Percentiles rank a stretch among this genome's conserved stretches.
phyloP scores from a whole-genome alignment of 2,797 vertebrate genomes.

The Oreochromis mossambicus region DNA sequence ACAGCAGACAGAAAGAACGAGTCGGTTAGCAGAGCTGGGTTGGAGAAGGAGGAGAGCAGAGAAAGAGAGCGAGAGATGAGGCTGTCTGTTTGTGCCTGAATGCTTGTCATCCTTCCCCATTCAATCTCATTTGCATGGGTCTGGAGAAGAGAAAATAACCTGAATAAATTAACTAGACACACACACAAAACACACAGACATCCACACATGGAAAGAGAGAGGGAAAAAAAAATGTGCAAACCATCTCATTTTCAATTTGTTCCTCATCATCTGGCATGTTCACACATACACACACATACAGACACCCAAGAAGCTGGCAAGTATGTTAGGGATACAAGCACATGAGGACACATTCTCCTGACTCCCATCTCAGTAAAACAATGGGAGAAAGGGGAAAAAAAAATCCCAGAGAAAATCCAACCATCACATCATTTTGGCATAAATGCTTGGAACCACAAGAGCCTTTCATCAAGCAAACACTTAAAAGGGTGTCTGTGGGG shows the following conservation, averaged over 20 bases:
- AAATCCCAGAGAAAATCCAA: constrained; percentile 6
- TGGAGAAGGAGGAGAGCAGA: background rate
- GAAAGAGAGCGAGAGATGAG: constrained; percentile 35
- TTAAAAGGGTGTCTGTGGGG: constrained; percentile 51
- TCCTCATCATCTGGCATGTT: constrained; percentile 63
- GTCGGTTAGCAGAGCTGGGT: background rate
- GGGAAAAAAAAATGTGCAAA: constrained; percentile 34
- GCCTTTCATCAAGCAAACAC: constrained; percentile 54
- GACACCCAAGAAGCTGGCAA: constrained; percentile 8
- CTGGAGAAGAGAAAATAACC: constrained; percentile 75
- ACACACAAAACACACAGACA: constrained; percentile 16
- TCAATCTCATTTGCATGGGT: constrained; percentile 77
- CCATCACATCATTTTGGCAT: constrained; percentile 44
- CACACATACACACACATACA: constrained; percentile 27
- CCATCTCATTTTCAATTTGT: constrained; percentile 75
- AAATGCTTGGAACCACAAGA: constrained; percentile 18
- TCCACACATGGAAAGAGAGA: background rate
- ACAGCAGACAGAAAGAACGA: background rate
- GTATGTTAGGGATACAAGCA: background rate
- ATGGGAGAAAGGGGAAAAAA: background rate
- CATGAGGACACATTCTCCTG: constrained; percentile 7
- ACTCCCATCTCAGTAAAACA: constrained; percentile 39
- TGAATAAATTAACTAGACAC: constrained; percentile 73
- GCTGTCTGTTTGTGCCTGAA: constrained; percentile 66
- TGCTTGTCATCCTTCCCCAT: constrained; percentile 71